Conservation (phyloP, 2,113 vertebrate genomes). For the Nannobrachium achirus region DNA sequence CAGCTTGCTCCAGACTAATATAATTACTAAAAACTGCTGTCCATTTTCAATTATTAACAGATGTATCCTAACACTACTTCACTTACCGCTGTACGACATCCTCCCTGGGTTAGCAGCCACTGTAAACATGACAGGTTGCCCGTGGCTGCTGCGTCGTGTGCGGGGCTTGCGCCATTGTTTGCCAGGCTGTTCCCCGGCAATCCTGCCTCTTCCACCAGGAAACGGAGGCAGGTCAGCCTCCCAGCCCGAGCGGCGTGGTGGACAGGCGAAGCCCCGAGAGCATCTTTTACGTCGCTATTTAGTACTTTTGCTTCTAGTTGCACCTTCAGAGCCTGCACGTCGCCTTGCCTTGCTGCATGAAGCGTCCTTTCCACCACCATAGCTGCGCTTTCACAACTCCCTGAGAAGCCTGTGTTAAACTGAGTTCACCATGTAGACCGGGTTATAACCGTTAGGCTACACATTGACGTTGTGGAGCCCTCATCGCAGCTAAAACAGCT, state of each 20-base stretch:
- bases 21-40: no score
- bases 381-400: slow-evolving; percentile 14
- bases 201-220: slow-evolving; percentile 87
- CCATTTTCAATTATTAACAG: no score
- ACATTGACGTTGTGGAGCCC: not conserved
- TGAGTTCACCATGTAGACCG: slow-evolving; percentile 43
- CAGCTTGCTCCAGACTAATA: no score
- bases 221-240: slow-evolving; percentile 86
- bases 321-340: slow-evolving; percentile 82
- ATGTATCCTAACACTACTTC: not conserved
- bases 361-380: slow-evolving; percentile 85
- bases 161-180: slow-evolving; percentile 90
- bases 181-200: slow-evolving; percentile 81
- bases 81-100: slow-evolving; percentile 87
- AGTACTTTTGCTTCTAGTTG: slow-evolving; percentile 78
- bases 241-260: slow-evolving; percentile 92
- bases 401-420: slow-evolving; percentile 5
- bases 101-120: slow-evolving; percentile 91
- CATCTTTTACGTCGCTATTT: slow-evolving; percentile 78
- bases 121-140: slow-evolving; percentile 91
- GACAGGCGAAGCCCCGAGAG: slow-evolving; percentile 86
- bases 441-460: no score
- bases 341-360: slow-evolving; percentile 87
- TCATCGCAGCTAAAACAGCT: not conserved
- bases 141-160: slow-evolving; percentile 94